Evolutionary conservation across 2,113 vertebrate genomes (phyloP), one percentile per base, ranked within the genome.

Genomic region (Hemichromis elongatus): DNA sequence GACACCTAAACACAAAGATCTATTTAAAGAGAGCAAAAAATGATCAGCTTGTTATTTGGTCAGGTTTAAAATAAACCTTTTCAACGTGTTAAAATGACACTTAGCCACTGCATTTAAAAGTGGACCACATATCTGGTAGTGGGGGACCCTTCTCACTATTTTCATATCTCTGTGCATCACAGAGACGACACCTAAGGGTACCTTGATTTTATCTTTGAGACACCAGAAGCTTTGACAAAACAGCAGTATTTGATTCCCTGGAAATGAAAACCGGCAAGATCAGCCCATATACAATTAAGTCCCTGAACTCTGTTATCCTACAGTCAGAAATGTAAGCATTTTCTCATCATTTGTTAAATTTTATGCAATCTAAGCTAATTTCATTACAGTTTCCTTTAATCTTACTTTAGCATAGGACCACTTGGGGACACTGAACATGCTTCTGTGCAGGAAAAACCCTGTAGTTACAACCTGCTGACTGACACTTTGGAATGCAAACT

Each of bases 201-300:
- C 70, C 45, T 52, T 33, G 70, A 75, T 33, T 30, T 50, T 75
- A 75, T 50, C 16, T 75, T 28, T 30, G 68, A 75, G 42, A 75
- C 42, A 30, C 42, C 16, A 52, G 16, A 47, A 52, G 3, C 16
- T 30, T 75, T 75, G 26, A 50, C 45, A 75, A 50, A 75, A 30
- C 42, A 30, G 8, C 42, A 30, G 26, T 75, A n/a, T 75, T 75
- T 75, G 70, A 33, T 50, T 52, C 18, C 26, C 26, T 52, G 26
- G 45, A 45, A 33, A 75, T 75, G 4, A 52, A 45, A 75, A 75
- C 45, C 0, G 6, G 45, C 45, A 52, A 50, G 45, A 75, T 75
- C 4, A 50, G 24, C 16, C 68, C 2, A 50, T 75, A 50, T 1
- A 50, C 16, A 50, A 7, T 75, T 30, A 75, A 30, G 42, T 24